Conservation (phyloP, 1,140 invertebrate genomes). For the Drosophila biarmipes region DNA sequence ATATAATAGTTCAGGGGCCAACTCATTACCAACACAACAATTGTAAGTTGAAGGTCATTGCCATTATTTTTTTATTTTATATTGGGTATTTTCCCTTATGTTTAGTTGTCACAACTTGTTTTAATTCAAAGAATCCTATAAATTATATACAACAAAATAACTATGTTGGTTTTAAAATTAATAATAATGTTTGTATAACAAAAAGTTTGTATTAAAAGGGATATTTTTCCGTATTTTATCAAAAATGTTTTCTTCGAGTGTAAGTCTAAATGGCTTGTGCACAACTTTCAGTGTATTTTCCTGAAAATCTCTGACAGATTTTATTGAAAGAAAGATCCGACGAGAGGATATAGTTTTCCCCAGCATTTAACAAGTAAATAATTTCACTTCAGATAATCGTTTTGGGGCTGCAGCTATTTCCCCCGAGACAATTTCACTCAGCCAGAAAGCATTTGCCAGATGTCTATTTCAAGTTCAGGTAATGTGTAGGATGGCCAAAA, state of each 20-base stretch:
- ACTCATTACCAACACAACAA: too few relatives aligned
- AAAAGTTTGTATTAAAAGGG: not conserved
- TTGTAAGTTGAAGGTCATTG: too few relatives aligned
- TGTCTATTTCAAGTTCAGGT: slow-evolving; percentile 17
- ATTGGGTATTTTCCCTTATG: too few relatives aligned
- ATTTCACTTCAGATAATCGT: slow-evolving; percentile 48
- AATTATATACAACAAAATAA: too few relatives aligned
- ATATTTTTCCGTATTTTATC: not conserved
- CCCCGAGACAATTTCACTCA: slow-evolving; percentile 15
- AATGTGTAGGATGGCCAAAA: slow-evolving; percentile 17
- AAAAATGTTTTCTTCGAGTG: not conserved
- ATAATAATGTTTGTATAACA: not conserved
- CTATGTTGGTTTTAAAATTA: too few relatives aligned
- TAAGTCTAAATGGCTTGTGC: too few relatives aligned
- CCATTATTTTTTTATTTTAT: too few relatives aligned
- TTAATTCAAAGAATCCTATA: too few relatives aligned
- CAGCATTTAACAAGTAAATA: slow-evolving; percentile 38
- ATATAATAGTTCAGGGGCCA: not conserved
- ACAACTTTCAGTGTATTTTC: slow-evolving; percentile 7
- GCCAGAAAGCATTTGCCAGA: slow-evolving; percentile 23
- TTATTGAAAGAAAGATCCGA: slow-evolving; percentile 2
- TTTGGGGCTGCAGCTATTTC: slow-evolving; percentile 19
- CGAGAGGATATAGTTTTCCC: slow-evolving; percentile 8
- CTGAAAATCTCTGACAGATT: slow-evolving; percentile 26
- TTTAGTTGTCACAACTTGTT: too few relatives aligned